Conservation (phyloP, 2,888 invertebrate species). For the Leptogaster cylindrica region DNA sequence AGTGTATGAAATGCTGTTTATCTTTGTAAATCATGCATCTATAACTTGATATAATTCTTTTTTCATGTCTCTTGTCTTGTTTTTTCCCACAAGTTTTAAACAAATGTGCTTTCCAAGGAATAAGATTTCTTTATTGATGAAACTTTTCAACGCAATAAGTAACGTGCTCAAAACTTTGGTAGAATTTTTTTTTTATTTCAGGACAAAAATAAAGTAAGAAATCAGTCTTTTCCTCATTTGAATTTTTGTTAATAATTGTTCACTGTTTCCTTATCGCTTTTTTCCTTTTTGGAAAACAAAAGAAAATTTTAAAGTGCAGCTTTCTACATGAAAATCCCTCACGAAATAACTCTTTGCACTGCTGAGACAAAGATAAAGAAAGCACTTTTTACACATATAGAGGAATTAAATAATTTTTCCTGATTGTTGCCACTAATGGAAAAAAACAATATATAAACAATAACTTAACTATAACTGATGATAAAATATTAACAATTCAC, state of each 20-base stretch:
- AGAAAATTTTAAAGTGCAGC: not conserved
- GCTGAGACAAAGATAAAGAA: slow-evolving; percentile 10
- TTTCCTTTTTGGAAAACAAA: not conserved
- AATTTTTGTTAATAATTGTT: not conserved
- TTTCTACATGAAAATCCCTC: not conserved
- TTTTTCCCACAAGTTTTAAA: no score
- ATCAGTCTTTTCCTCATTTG: slow-evolving; percentile 31
- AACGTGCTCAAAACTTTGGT: slow-evolving; percentile 4
- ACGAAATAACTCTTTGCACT: not conserved
- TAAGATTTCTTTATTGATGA: not conserved
- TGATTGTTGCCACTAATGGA: no score
- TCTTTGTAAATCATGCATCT: slow-evolving; percentile 12
- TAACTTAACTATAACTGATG: slow-evolving; percentile 22
- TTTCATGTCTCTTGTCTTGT: no score
- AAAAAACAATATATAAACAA: slow-evolving; percentile 5
- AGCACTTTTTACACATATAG: slow-evolving; percentile 19
- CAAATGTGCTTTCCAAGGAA: no score
- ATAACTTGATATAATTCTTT: not conserved
- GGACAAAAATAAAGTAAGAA: slow-evolving; percentile 13
- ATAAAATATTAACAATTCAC: slow-evolving; percentile 17
- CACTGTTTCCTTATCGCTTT: not conserved
- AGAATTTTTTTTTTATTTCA: no score
- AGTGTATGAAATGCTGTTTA: slow-evolving; percentile 31
- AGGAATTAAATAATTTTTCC: no score
- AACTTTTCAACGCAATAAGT: not conserved